These are phyloP conservation scores for Lophotis ruficrista DNA, from an alignment of 2,113 vertebrate species.

Conservation along the genomic window DNA sequence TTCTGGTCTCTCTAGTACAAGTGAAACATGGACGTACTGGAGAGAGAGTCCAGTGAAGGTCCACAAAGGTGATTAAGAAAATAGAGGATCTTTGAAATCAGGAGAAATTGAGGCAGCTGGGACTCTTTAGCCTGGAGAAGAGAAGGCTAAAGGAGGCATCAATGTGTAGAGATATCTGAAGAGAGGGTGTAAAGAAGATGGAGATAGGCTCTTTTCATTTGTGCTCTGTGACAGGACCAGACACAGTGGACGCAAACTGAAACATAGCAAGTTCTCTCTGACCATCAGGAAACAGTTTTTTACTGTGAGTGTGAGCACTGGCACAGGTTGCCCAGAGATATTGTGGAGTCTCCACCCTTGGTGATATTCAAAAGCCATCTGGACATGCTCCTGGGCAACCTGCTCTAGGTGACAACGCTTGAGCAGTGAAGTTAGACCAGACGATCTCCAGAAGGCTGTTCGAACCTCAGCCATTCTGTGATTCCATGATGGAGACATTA, in stretches of 20 bases:
- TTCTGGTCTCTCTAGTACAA: neutral
- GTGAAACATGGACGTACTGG: neutral
- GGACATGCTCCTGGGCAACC: neutral
- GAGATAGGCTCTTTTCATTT: neutral
- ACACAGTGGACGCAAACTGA: neutral
- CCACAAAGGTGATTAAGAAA: neutral
- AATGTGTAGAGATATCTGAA: neutral
- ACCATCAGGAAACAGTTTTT: neutral
- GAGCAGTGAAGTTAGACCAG: neutral
- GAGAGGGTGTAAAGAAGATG: neutral
- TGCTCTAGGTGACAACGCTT: neutral
- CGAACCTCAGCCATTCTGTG: neutral
- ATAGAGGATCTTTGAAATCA: neutral
- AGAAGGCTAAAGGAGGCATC: neutral
- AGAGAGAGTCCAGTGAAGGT: neutral
- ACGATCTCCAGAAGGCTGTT: neutral
- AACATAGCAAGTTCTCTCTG: neutral
- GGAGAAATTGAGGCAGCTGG: neutral
- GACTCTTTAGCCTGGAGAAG: neutral
- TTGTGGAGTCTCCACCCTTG: neutral
- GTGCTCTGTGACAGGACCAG: neutral
- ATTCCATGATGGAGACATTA: neutral
- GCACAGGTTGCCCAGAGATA: neutral
- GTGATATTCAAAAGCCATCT: neutral
- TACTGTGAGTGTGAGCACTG: neutral